Base-by-base conservation (phyloP, 2,888 invertebrate genomes). In the Abrostola triplasia region DNA sequence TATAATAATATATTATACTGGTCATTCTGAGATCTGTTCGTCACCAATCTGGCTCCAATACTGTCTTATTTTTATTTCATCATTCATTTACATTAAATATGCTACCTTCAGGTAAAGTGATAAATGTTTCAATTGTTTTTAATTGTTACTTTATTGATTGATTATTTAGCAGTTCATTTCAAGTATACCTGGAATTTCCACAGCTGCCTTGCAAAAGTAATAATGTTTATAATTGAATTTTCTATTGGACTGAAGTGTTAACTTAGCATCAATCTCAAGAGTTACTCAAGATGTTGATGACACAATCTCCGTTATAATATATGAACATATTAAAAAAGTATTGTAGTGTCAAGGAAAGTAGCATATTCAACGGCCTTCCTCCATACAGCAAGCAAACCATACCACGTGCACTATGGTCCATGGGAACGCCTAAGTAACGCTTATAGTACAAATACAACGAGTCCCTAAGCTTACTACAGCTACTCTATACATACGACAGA, bases 11-110 rank as follows among this genome's bases (percentile, higher is more conserved):
- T 83, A 84, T 82, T 90, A 93, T 92, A 94, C 93, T 93, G 93
- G 93, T 94, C 93, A 82, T 90, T 91, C 89, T 93, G 93, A 94
- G 93, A 94, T 94, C 93, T 91, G 89, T 86, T 82, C 87, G 86
- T 86, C 86, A 88, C 88, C 89, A 86, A 83, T 83, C 90, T 87
- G 89, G 86, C 90, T 88, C 85, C 88, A 90, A 90, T 90, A 89
- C 89, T 90, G 89, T 74, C 79, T 76, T 67, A 81, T 70, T 78
- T 81, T 78, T 80, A 77, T 77, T 77, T 75, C 72, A 72, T 64
- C 77, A 42, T 72, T 52, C 77, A 59, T 73, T 67, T 63, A 40
- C 66, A 79, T 67, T 73, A 62, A 79, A 79, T 81, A 79, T 75
- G 82, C 83, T 84, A 84, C 82, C 71, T 79, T 77, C 76, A 41